A percentile compares a stretch with the other conserved stretches of the same genome.
These are phyloP conservation scores for Tetrapedia diversipes DNA, from an alignment of 2,888 invertebrate genomes.

Conservation along the genomic window DNA sequence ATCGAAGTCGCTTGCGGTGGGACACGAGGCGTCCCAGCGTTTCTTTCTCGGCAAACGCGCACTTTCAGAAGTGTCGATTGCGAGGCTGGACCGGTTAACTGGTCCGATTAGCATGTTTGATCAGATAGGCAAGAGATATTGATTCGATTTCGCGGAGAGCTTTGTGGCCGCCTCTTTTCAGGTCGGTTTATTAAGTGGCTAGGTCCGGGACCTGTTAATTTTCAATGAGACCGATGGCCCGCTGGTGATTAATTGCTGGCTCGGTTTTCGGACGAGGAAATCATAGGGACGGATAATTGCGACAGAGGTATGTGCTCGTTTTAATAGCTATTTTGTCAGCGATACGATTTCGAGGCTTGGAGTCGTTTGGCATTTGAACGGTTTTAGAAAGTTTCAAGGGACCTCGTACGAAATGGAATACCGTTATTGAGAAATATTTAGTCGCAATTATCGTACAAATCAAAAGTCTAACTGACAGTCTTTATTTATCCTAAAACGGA, in stretches of 20 bases:
- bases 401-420: neutral
- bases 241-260: constrained; percentile 30
- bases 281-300: constrained; percentile 8
- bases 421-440: neutral
- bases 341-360: neutral
- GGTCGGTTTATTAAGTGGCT: constrained; percentile 3
- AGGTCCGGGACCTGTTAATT: constrained; percentile 30
- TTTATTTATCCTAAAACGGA: too few species aligned
- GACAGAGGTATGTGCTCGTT: neutral
- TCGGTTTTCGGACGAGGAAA: neutral
- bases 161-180: neutral
- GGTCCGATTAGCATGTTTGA: constrained; percentile 54
- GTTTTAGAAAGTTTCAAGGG: constrained; percentile 1
- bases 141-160: constrained; percentile 41
- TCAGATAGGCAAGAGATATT: constrained; percentile 51
- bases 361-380: neutral
- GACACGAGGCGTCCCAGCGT: neutral
- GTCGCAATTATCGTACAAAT: neutral
- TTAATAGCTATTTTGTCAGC: constrained; percentile 6
- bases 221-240: constrained; percentile 12
- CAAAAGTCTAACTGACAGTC: too few species aligned
- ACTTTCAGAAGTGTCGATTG: constrained; percentile 41
- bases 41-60: neutral
- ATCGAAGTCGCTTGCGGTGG: constrained; percentile 50
- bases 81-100: constrained; percentile 24